Conservation (phyloP, 30 jellyfish, hydroid and myxozoan species). For the Pelagia noctiluca region DNA sequence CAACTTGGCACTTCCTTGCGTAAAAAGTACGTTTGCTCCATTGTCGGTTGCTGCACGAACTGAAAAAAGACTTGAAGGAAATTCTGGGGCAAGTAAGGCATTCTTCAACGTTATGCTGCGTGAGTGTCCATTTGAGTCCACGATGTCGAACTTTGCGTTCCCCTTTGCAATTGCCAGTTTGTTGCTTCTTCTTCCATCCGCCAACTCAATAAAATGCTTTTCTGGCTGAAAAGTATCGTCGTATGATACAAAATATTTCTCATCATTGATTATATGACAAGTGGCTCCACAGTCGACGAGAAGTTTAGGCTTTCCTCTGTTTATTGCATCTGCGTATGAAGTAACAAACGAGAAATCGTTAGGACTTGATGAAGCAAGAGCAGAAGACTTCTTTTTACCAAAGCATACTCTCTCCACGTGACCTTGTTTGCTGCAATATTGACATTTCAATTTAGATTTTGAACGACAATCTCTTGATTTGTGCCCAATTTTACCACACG, state of each 20-base stretch:
- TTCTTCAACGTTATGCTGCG: conserved; percentile 40
- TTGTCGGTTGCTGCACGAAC: conserved; percentile 63
- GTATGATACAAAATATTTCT: background rate
- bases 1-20: conserved; percentile 21
- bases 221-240: conserved; percentile 13
- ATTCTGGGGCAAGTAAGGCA: conserved; percentile 57
- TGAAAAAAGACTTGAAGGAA: conserved; percentile 50
- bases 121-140: conserved; percentile 36
- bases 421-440: conserved; percentile 45
- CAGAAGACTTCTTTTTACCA: conserved; percentile 17
- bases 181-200: conserved; percentile 66
- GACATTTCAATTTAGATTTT: conserved; percentile 40
- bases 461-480: conserved; percentile 41
- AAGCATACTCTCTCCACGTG: conserved; percentile 56
- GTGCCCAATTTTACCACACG: conserved; percentile 64
- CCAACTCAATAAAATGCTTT: conserved; percentile 4
- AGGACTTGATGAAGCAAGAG: conserved; percentile 10
- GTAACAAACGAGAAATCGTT: conserved; percentile 18
- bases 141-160: conserved; percentile 44
- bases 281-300: conserved; percentile 71
- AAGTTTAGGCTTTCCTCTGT: background rate
- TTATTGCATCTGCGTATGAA: conserved; percentile 38
- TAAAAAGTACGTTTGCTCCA: conserved; percentile 37
- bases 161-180: conserved; percentile 59
- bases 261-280: conserved; percentile 4